Evolutionary conservation across 2,113 vertebrate species (phyloP).

Genomic region (Noctilio leporinus): DNA sequence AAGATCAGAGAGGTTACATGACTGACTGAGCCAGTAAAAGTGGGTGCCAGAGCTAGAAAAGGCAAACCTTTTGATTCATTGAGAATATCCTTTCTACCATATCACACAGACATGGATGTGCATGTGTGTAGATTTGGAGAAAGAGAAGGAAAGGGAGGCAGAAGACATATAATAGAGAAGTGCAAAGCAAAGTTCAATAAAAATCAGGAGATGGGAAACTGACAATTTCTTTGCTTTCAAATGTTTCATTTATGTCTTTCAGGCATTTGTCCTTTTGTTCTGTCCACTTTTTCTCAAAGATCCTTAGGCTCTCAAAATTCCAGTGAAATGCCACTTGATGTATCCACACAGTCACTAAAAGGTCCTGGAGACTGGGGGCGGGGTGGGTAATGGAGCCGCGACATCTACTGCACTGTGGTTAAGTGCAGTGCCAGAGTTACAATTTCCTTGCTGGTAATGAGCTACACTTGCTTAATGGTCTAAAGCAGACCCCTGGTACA

Average conservation of each 20-base stretch:
- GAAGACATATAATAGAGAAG: neutral
- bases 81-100: neutral
- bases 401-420: neutral
- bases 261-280: neutral
- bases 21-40: neutral
- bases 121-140: neutral
- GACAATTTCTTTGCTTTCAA: neutral
- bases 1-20: neutral
- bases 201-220: neutral
- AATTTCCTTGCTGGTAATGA: neutral
- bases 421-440: neutral
- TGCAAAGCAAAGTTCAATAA: neutral
- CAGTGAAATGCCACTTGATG: neutral
- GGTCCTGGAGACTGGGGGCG: neutral
- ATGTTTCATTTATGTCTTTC: neutral
- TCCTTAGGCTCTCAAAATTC: neutral
- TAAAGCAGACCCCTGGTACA: neutral
- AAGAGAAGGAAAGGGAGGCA: neutral
- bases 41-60: neutral
- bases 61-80: neutral
- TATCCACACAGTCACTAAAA: neutral
- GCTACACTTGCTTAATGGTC: neutral
- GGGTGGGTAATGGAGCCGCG: neutral
- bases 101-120: neutral
- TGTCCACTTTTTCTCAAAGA: neutral